These are phyloP conservation scores for Ypsolopha scabrella DNA, from an alignment of 2,888 invertebrate species.

Conservation along the genomic window DNA sequence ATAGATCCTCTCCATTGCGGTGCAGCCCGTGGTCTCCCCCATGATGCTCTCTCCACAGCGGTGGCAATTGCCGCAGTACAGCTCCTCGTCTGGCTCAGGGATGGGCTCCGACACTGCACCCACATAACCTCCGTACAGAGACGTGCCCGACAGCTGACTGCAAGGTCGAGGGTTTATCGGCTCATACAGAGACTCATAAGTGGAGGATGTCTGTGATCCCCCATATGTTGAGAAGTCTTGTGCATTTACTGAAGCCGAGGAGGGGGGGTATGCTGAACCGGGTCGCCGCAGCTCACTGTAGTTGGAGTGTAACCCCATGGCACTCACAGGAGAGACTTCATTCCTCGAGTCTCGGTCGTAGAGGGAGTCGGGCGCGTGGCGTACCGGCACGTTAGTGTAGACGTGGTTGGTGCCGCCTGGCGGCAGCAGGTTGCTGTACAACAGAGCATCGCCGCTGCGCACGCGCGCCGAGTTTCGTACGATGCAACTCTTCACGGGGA, in stretches of 20 bases:
- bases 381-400: slow-evolving; percentile 57
- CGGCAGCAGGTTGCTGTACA: slow-evolving; percentile 59
- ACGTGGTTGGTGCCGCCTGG: slow-evolving; percentile 64
- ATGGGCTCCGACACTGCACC: slow-evolving; percentile 87
- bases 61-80: slow-evolving; percentile 89
- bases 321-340: slow-evolving; percentile 59
- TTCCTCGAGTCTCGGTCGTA: slow-evolving; percentile 53
- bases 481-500: slow-evolving; percentile 65
- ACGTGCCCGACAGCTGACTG: slow-evolving; percentile 72
- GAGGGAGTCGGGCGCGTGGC: slow-evolving; percentile 65
- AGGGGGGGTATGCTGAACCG: slow-evolving; percentile 67
- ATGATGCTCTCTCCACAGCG: slow-evolving; percentile 94
- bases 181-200: slow-evolving; percentile 75
- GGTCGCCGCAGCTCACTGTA: slow-evolving; percentile 73
- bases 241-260: slow-evolving; percentile 58
- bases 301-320: slow-evolving; percentile 69
- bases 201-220: slow-evolving; percentile 73
- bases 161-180: slow-evolving; percentile 73
- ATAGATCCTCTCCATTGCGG: slow-evolving; percentile 97
- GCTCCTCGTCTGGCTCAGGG: slow-evolving; percentile 75
- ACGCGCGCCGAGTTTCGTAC: slow-evolving; percentile 49
- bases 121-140: slow-evolving; percentile 70
- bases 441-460: slow-evolving; percentile 53
- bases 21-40: slow-evolving; percentile 96
- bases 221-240: slow-evolving; percentile 71